Base-by-base conservation (phyloP, 2,797 vertebrate genomes). In the Crenuchus spilurus region DNA sequence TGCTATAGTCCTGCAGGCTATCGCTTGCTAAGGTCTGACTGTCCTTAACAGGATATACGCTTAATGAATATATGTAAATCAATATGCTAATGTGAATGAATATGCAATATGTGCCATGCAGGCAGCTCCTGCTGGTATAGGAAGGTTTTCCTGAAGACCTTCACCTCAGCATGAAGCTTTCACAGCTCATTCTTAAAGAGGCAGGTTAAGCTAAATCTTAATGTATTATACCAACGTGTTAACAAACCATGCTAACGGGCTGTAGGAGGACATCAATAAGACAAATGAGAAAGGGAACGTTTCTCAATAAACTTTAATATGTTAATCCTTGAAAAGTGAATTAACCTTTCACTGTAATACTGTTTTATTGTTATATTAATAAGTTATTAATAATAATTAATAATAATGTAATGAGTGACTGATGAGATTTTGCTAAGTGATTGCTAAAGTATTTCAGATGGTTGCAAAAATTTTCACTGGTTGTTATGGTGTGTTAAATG, bases 1-100 rank as follows among this genome's bases (percentile, higher is more conserved):
- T n/a, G 31, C n/a, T 37, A 37, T 13, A 37, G 10, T 58, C 31
- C 55, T 61, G 18, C 20, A 61, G 57, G 18, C 58, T 41, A 35
- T 35, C 10, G 20, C 33, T 14, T 22, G 9, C 33, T 60, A 22
- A 41, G 58, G 35, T 61, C 58, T 26, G 20, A 9, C 30, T 35
- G 35, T 20, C 58, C 35, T 41, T 41, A 61, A 24, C 37, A 41
- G 58, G 20, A 26, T 41, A 61, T 26, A 41, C 37, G 3, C 9
- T 22, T 60, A 41, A 61, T 61, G 35, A 61, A 41, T 61, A 41
- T 61, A 61, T 61, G 35, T 16, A 61, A 61, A 61, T 61, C 6
- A 6, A 41, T 41, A 61, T 61, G 35, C 58, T 41, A 61, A 61
- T 61, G 11, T 13, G 5, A 6, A 61, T 41, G 37, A 61, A 42